Evolutionary conservation across 2,888 invertebrate genomes (phyloP).

Genomic region (Hololepta plana): DNA sequence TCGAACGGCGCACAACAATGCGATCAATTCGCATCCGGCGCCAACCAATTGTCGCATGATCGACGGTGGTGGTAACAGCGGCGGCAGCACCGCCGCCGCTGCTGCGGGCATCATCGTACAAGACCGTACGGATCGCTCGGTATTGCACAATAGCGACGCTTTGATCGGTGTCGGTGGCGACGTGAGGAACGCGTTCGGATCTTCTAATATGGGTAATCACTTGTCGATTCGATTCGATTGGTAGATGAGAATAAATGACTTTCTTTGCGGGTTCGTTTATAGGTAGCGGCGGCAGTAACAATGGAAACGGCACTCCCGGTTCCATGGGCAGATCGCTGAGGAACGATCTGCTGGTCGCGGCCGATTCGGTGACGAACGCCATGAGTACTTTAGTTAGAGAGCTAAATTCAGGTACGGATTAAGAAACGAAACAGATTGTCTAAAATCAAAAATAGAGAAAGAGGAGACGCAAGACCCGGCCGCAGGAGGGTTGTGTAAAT

Average conservation of each 20-base stretch:
- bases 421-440: conserved; percentile 10
- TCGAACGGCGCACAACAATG: conserved; percentile 14
- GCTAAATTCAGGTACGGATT: conserved; percentile 68
- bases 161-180: conserved; percentile 38
- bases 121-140: conserved; percentile 13
- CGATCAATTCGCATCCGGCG: conserved; percentile 13
- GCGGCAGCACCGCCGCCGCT: not conserved
- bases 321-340: conserved; percentile 44
- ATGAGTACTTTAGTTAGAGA: conserved; percentile 95
- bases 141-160: conserved; percentile 20
- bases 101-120: conserved; percentile 8
- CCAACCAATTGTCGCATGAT: conserved; percentile 6
- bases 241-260: conserved; percentile 9
- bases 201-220: conserved; percentile 13
- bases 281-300: conserved; percentile 13
- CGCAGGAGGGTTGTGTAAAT: too few relatives aligned
- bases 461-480: too few relatives aligned
- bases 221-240: too few relatives aligned
- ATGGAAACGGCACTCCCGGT: conserved; percentile 25
- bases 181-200: conserved; percentile 32
- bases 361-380: conserved; percentile 93
- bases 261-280: too few relatives aligned
- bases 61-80: too few relatives aligned
- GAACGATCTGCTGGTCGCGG: conserved; percentile 83
- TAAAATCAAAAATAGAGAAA: conserved; percentile 2